Evolutionary conservation across 2,113 vertebrate genomes (phyloP).

Genomic region (Oenanthe melanoleuca): DNA sequence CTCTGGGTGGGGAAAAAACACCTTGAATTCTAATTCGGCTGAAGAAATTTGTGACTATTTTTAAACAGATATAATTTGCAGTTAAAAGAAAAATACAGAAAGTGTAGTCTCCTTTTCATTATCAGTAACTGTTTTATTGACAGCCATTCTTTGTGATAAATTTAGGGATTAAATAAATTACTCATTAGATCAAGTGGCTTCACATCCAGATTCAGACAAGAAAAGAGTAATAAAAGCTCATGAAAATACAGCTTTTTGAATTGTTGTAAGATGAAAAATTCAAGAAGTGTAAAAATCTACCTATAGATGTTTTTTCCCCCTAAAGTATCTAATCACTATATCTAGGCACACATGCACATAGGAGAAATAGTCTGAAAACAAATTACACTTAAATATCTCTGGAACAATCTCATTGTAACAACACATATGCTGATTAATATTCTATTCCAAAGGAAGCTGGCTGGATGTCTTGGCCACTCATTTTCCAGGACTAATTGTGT

Average conservation of each 20-base stretch:
- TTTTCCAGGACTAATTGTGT: neutral
- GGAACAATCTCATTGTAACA: slow-evolving; percentile 13
- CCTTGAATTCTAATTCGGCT: neutral
- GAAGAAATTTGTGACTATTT: neutral
- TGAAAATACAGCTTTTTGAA: neutral
- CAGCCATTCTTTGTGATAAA: neutral
- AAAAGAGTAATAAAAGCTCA: neutral
- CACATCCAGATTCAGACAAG: neutral
- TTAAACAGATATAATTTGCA: neutral
- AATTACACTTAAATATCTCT: slow-evolving; percentile 1
- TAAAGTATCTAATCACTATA: neutral
- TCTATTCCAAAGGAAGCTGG: neutral
- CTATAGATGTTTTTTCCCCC: neutral
- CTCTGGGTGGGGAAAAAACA: neutral
- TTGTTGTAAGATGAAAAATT: neutral
- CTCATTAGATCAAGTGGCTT: neutral
- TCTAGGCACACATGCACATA: neutral
- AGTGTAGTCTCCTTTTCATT: neutral
- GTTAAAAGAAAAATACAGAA: neutral
- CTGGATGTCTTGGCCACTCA: neutral
- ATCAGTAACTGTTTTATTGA: neutral
- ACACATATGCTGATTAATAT: slow-evolving; percentile 12
- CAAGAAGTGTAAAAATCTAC: neutral
- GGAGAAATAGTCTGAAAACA: neutral
- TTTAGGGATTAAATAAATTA: neutral